Conservation (phyloP, 2,797 vertebrate species). For the Typhlichthys eigenmanni region DNA sequence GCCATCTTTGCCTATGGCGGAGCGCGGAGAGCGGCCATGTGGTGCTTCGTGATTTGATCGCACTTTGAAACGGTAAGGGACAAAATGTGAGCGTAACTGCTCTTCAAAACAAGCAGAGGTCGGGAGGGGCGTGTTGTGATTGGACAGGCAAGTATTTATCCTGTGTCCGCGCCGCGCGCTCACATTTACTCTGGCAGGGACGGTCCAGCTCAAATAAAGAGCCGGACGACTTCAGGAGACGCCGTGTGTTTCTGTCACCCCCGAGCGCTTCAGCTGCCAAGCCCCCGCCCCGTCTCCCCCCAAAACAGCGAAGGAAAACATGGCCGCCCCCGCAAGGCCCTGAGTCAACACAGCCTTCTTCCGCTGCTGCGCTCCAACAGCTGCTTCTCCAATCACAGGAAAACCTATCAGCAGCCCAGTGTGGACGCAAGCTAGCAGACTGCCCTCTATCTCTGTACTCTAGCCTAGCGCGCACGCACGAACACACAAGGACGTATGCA, state of each 20-base stretch:
- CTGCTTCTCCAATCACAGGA: constrained; percentile 82
- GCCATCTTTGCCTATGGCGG: constrained; percentile 26
- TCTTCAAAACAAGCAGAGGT: constrained; percentile 59
- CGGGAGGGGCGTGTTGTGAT: constrained; percentile 68
- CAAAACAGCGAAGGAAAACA: constrained; percentile 71
- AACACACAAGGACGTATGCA: background rate
- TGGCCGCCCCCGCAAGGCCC: constrained; percentile 64
- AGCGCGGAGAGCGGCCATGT: constrained; percentile 23
- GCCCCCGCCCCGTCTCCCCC: constrained; percentile 30
- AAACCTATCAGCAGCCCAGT: constrained; percentile 72
- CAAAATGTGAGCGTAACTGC: constrained; percentile 58
- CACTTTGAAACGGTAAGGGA: constrained; percentile 69
- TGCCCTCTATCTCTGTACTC: constrained; percentile 4
- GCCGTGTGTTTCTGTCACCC: constrained; percentile 65
- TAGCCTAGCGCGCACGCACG: background rate
- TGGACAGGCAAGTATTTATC: constrained; percentile 71
- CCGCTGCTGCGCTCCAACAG: constrained; percentile 60
- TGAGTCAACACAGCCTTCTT: constrained; percentile 76
- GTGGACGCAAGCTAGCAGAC: constrained; percentile 18
- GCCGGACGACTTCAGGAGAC: constrained; percentile 50
- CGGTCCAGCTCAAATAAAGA: constrained; percentile 53
- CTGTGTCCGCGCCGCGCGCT: constrained; percentile 53
- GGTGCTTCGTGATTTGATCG: constrained; percentile 56
- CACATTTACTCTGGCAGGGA: constrained; percentile 66
- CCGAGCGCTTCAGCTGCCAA: constrained; percentile 60